Evolutionary conservation across 2,888 invertebrate genomes (phyloP), one percentile per base, ranked within the genome.

Genomic region (Platerodrilus igneus): DNA sequence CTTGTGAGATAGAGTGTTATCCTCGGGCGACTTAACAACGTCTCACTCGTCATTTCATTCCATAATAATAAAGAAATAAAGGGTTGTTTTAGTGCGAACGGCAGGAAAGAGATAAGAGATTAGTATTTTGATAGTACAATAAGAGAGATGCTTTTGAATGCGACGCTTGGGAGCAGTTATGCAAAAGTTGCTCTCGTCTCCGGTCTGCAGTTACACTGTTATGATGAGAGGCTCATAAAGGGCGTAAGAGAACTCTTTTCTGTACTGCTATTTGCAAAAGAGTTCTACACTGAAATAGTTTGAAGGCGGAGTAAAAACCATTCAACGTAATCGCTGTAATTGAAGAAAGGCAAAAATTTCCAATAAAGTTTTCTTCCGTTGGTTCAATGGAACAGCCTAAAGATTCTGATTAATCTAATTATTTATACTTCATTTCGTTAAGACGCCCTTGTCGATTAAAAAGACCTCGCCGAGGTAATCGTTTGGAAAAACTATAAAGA

Each of bases 161-260:
- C 57, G 58, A 50, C 68, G 57, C 66, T 41, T 28, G 68, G 66
- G 68, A 59, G 62, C 58, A 62, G 68, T 68, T 68, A 68, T 67
- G 67, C 64, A 68, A 66, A 68, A 67, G 62, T 62, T 56, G 59
- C 54, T 52, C 57, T 50, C 51, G 58, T 53, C 54, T 40, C 49
- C 50, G 57, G 60, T 56, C 57, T 56, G 58, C 57, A 55, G 57
- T 57, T 58, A 57, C 58, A 57, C 56, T 51, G 59, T 62, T 63
- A 63, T 63, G 61, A 63, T 59, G 60, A 59, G 59, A 53, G 55
- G 50, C 56, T 55, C 60, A 56, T 60, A 57, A 59, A 60, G 57
- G 57, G 59, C 59, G 58, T 53, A 49, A 51, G 55, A 56, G 50
- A 48, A 48, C 47, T 41, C 40, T 48, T 40, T n/a, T n/a, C n/a